Conservation (phyloP, 1,140 invertebrate genomes). For the Microplitis demolitor region DNA sequence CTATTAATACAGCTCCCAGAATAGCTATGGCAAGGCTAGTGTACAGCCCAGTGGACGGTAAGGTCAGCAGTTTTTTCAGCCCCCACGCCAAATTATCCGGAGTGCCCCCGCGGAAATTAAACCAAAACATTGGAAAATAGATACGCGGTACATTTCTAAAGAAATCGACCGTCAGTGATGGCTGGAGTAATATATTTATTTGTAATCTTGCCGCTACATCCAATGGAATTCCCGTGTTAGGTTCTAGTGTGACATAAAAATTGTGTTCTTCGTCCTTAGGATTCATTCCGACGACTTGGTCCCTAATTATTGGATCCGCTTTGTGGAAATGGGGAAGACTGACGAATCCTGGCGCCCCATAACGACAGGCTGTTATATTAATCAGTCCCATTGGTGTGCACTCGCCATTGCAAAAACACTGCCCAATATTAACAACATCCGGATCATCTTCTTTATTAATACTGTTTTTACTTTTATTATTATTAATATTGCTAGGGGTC, state of each 20-base stretch:
- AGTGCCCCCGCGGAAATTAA: conserved; percentile 70
- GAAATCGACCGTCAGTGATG: conserved; percentile 65
- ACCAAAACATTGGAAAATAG: conserved; percentile 80
- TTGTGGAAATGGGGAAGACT: conserved; percentile 77
- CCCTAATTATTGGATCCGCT: conserved; percentile 63
- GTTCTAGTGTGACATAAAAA: conserved; percentile 68
- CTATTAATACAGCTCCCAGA: conserved; percentile 43
- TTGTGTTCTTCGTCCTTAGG: conserved; percentile 65
- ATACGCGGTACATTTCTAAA: conserved; percentile 70
- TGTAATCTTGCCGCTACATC: conserved; percentile 77
- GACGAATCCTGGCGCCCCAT: conserved; percentile 69
- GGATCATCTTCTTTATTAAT: conserved; percentile 51
- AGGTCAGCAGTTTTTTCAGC: conserved; percentile 45
- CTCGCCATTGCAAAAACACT: conserved; percentile 74
- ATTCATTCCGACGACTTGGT: conserved; percentile 64
- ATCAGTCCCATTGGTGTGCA: conserved; percentile 70
- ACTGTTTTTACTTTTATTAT: not conserved
- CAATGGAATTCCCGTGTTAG: conserved; percentile 75
- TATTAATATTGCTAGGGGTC: not conserved
- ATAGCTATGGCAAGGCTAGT: conserved; percentile 41
- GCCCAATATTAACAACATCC: conserved; percentile 65
- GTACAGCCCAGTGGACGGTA: conserved; percentile 46
- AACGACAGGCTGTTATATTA: conserved; percentile 60
- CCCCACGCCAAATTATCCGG: conserved; percentile 59
- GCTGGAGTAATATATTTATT: conserved; percentile 75